Conservation (phyloP, 1,140 invertebrate species). For the Drosophila mauritiana region DNA sequence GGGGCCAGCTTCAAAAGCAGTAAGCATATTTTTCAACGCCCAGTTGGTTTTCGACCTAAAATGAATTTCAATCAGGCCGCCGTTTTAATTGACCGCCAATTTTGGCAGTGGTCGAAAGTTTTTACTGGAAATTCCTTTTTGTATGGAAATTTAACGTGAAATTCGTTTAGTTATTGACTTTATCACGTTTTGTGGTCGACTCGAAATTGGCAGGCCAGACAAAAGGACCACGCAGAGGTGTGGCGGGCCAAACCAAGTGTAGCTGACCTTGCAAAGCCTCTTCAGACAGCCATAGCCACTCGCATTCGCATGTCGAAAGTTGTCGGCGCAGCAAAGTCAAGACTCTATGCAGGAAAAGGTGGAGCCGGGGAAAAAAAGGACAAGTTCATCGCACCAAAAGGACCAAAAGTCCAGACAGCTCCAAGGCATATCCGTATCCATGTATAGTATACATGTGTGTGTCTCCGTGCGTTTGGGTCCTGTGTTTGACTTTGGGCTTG, state of each 20-base stretch:
- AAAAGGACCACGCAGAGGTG: neutral
- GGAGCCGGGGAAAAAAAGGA: slow-evolving; percentile 24
- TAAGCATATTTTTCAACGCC: slow-evolving; percentile 48
- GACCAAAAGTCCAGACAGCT: slow-evolving; percentile 67
- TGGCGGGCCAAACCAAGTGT: slow-evolving; percentile 23
- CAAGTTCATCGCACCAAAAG: slow-evolving; percentile 77
- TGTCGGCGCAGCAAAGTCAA: slow-evolving; percentile 57
- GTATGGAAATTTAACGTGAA: slow-evolving; percentile 21
- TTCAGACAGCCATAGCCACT: slow-evolving; percentile 41
- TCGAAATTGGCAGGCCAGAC: slow-evolving; percentile 5
- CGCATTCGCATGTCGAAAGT: slow-evolving; percentile 47
- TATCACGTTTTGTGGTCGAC: slow-evolving; percentile 65
- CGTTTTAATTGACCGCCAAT: slow-evolving; percentile 67
- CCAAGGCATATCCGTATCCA: slow-evolving; percentile 40
- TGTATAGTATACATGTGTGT: slow-evolving; percentile 17
- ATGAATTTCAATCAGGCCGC: slow-evolving; percentile 31
- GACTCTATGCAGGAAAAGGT: slow-evolving; percentile 40
- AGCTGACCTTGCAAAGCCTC: slow-evolving; percentile 61
- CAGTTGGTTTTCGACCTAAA: neutral
- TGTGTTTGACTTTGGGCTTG: slow-evolving; percentile 76
- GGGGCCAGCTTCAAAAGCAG: slow-evolving; percentile 1
- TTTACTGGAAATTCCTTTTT: neutral
- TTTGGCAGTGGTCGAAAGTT: slow-evolving; percentile 9
- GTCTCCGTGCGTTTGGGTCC: slow-evolving; percentile 34
- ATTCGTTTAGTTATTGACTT: slow-evolving; percentile 68